Base-by-base conservation (phyloP, 2,888 invertebrate genomes). In the Cylindroiulus punctatus region DNA sequence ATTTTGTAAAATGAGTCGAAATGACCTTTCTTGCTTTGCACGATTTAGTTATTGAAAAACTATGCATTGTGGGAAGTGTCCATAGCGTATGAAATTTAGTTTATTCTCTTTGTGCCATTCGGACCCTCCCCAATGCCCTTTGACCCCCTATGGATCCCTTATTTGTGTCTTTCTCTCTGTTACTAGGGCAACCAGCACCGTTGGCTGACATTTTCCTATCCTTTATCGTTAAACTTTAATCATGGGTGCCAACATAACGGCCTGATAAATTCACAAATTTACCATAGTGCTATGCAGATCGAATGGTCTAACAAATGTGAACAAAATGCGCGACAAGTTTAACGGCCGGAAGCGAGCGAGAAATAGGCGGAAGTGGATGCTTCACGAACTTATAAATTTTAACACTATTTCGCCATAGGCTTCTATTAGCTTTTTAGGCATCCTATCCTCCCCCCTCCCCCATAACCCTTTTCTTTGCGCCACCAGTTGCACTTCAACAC, bases 161-260 rank as follows among this genome's bases (percentile, higher is more conserved):
- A 47, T 47, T 47, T 47, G 47, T 47, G 47, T 47, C 12, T 47
- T 47, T 47, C 17, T 47, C 47, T 47, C 47, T 12, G 47, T 47
- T 47, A 47, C 47, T 47, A 17, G 47, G 47, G 47, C 47, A 47
- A 47, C 47, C 47, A n/a, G n/a, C n/a, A n/a, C n/a, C n/a, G n/a
- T n/a, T n/a, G 47, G 17, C 17, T 47, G 47, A 4, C 47, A 19
- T 44, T 47, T 10, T 1, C 47, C 47, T 47, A 17, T 47, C 26
- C 30, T 81, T 81, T 81, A 26, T 81, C 81, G 19, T 81, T 81
- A 81, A 81, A 81, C 22, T 81, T 81, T 81, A 81, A 81, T 22
- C 22, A n/a, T 81, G 22, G 81, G 81, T 81, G 22, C 81, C 81
- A 22, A n/a, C n/a, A 14, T 22, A 81, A n/a, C 81, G 22, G 40